Base-by-base conservation (phyloP, 2,797 vertebrate genomes). In the Microctenopoma stevenorrisi region DNA sequence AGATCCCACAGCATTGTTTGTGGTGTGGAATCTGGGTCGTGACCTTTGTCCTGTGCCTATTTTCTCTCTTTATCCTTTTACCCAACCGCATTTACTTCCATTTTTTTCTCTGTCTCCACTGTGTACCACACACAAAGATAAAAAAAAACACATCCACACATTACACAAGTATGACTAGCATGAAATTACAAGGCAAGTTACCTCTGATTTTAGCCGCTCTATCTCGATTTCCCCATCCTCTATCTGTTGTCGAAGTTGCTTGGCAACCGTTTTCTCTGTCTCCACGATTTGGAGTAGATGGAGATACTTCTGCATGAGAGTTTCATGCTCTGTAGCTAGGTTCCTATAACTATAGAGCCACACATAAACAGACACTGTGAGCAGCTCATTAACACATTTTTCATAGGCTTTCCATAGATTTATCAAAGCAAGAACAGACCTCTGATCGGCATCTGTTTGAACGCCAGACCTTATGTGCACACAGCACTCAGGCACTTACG, bases 261-360 rank as follows among this genome's bases (percentile, higher is more conserved):
- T 98, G 88, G 97, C 97, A 94, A 98, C 98, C 0, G 94, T 98
- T 95, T 99, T 99, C 94, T 99, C 98, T 0, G 97, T 98, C 89
- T 99, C 98, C 92, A 99, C 96, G 43, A 99, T 97, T 94, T 99
- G 98, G 80, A 99, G 95, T 88, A 99, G 94, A 93, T 99, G 98
- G 80, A 98, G 95, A 92, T 99, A 97, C 94, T 99, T 99, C 94
- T 99, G 98, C 96, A 96, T 99, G 90, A 99, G 94, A 1, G 95
- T 95, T 87, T 99, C 97, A 22, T 99, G 97, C 91, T 99, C 98
- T 0, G 96, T 99, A 70, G 97, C 97, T 88, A 99, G 94, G 82
- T 95, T 97, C 92, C 96, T 95, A 92, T 99, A 99, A 93, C 98
- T 99, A 82, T 50, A 85, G 76, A 84, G 65, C 80, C 68, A 84